Evolutionary conservation across 2,113 vertebrate species (phyloP).

Genomic region (Asarcornis scutulata): DNA sequence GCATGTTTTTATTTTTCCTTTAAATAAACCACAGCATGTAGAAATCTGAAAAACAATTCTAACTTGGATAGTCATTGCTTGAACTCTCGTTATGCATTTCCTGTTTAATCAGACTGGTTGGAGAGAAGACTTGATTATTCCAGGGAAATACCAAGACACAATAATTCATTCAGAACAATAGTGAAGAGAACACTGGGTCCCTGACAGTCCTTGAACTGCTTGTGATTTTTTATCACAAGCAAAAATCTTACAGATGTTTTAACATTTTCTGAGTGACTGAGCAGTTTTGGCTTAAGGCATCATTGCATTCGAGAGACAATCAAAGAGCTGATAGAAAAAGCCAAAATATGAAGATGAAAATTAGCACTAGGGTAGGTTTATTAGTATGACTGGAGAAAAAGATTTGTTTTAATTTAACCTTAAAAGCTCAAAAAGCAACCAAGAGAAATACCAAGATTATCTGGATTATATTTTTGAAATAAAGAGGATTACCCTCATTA

Average conservation of each 20-base stretch:
- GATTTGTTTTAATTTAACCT: neutral
- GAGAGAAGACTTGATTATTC: neutral
- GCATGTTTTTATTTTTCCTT: neutral
- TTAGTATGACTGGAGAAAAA: neutral
- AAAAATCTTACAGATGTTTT: neutral
- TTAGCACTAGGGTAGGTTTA: neutral
- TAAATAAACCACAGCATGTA: neutral
- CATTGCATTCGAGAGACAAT: neutral
- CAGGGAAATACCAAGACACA: fast-evolving
- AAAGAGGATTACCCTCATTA: fast-evolving
- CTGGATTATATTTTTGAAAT: neutral
- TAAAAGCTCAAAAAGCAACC: neutral
- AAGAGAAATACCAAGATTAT: neutral
- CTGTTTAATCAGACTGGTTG: neutral
- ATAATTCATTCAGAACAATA: neutral
- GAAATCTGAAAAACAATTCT: neutral
- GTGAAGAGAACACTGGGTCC: neutral
- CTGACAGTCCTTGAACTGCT: neutral
- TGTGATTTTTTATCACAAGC: neutral
- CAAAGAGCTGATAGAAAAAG: neutral
- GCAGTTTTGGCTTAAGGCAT: neutral
- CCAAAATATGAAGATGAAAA: neutral
- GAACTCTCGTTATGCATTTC: neutral
- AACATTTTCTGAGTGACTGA: neutral
- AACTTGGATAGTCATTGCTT: neutral